phyloP scores from a whole-genome alignment of 2,797 vertebrate genomes.

The Coracias cyanogaster region DNA sequence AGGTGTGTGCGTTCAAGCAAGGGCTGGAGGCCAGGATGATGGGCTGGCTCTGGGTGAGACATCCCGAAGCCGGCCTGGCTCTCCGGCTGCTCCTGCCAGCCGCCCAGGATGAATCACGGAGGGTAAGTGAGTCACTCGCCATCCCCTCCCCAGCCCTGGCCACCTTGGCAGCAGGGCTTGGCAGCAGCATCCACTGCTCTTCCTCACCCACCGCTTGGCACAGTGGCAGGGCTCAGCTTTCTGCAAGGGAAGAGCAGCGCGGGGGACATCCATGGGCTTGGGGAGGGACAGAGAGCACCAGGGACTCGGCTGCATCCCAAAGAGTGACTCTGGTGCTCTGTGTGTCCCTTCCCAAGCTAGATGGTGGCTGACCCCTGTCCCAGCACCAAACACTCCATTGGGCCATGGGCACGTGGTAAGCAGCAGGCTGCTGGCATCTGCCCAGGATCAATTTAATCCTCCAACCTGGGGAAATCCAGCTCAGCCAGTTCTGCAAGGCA shows the following conservation, averaged over 20 bases:
- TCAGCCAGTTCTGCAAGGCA: neutral
- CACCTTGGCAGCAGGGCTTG: neutral
- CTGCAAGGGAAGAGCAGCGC: neutral
- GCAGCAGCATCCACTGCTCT: neutral
- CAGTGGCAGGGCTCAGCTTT: neutral
- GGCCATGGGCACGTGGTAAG: neutral
- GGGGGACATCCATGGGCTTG: neutral
- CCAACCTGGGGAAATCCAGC: neutral
- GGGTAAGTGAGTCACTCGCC: neutral
- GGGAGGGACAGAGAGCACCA: neutral
- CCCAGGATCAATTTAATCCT: neutral
- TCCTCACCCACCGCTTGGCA: neutral
- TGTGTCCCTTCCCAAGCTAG: neutral
- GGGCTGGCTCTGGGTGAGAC: neutral
- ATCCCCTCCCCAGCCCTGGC: accelerated
- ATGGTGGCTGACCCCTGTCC: neutral
- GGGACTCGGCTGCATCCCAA: neutral
- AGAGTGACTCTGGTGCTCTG: neutral
- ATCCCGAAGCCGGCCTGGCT: neutral
- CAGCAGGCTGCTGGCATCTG: neutral
- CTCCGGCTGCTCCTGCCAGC: neutral
- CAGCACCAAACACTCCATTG: accelerated
- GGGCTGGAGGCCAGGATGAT: neutral
- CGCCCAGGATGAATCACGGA: neutral
- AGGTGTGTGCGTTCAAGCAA: accelerated